Evolutionary conservation across 2,888 invertebrate genomes (phyloP).

Genomic region (Eupithecia insigniata): DNA sequence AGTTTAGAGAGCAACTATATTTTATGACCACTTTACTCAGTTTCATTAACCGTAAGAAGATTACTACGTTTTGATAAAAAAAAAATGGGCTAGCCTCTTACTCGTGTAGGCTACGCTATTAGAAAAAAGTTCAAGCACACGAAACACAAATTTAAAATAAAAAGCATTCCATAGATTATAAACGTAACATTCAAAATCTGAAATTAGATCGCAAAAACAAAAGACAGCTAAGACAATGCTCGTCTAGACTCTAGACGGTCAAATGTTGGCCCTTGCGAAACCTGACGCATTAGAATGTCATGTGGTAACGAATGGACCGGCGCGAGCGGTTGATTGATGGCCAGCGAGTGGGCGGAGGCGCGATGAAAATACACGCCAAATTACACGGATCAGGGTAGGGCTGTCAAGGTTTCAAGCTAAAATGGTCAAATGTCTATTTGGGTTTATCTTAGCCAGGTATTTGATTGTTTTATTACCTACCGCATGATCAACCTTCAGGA

Average conservation of each 20-base stretch:
- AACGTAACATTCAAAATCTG: conserved; percentile 13
- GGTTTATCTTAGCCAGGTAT: background rate
- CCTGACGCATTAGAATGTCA: conserved; percentile 75
- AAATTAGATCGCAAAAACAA: conserved; percentile 43
- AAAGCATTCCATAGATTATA: background rate
- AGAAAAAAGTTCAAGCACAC: background rate
- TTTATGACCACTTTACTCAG: background rate
- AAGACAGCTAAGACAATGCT: conserved; percentile 50
- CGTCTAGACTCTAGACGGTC: conserved; percentile 56
- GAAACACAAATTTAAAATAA: background rate
- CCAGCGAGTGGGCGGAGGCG: conserved; percentile 66
- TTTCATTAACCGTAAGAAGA: background rate
- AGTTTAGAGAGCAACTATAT: background rate
- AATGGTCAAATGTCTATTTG: background rate
- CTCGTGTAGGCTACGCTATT: background rate
- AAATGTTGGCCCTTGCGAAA: conserved; percentile 69
- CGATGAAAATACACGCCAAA: conserved; percentile 73
- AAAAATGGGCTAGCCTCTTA: background rate
- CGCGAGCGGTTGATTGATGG: conserved; percentile 73
- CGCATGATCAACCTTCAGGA: background rate
- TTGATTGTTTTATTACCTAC: conserved; percentile 8
- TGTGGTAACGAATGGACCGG: conserved; percentile 66
- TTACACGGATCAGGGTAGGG: conserved; percentile 60
- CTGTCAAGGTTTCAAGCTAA: conserved; percentile 19
- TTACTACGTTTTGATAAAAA: background rate